Base-by-base conservation (phyloP, 2,888 invertebrate species). In the Oscheius myriophilus region DNA sequence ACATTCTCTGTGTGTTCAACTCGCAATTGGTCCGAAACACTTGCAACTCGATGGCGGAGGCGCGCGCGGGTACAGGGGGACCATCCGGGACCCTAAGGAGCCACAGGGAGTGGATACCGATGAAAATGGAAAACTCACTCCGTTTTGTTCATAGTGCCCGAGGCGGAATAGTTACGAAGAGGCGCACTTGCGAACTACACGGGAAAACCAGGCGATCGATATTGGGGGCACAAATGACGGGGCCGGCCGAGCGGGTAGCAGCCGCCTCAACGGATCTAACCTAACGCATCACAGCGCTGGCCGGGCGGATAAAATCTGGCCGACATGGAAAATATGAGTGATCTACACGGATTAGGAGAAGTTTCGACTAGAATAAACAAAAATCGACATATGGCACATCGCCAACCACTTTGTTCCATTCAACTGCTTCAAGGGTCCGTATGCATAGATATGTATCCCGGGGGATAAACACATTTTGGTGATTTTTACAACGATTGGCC, bases 201-300 rank as follows among this genome's bases (percentile, higher is more conserved):
- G 63, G 54, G 63, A 63, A 63, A 54, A 67, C 39, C 67, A 58
- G 58, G 51, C 67, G 51, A 67, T 67, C 67, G 49, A 67, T 67
- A 67, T 65, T 43, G 41, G 45, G 55, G 55, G 54, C 53, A 65
- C 49, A 52, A 52, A 33, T 58, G 67, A 58, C 52, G 67, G 66
- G 55, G 33, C 58, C 39, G 46, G 67, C 58, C 57, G 45, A 51
- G 53, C 21, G 55, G 54, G 41, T 41, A 41, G 64, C 64, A 25
- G 64, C 54, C 42, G 64, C 64, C 64, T 65, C 55, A 39, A 45
- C 52, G 52, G 23, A 26, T 52, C 52, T 25, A 25, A 25, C 52
- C 23, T 26, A 25, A 52, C 52, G 52, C 52, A 52, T 33, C 33
- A 33, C 33, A 33, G 33, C 33, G 33, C 33, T 33, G 33, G n/a